Base-by-base conservation (phyloP, 2,113 vertebrate species). In the Lipophrys pholis region DNA sequence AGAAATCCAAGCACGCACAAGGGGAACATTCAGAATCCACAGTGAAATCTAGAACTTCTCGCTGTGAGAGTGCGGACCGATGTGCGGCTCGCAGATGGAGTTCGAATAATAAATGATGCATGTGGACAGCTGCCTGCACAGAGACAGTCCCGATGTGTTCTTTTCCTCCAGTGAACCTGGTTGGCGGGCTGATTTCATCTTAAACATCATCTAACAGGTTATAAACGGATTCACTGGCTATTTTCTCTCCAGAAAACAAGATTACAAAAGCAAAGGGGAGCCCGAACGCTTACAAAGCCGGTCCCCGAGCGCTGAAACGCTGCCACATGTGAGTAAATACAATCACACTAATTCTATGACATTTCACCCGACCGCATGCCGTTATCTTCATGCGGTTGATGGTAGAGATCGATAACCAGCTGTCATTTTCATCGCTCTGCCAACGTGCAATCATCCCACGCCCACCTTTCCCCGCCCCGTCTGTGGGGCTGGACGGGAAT, bases 31-130 rank as follows among this genome's bases (percentile, higher is more conserved):
- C 21, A 30, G 21, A 30, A 30, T 30, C 21, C 21, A 30, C 4
- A 30, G 21, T 30, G 21, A 30, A 30, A 30, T 30, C 2, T 30
- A 4, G 21, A 30, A 30, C 21, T 30, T 30, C 21, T 30, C 21
- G n/a, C n/a, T n/a, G n/a, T n/a, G n/a, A n/a, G n/a, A n/a, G n/a
- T n/a, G n/a, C n/a, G 21, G 21, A 2, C 21, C 21, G 21, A 30
- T 30, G 11, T 50, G 17, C 49, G 40, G 50, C 30, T 50, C 48
- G 56, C 45, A 48, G 30, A 6, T 7, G 11, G 42, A 41, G 67
- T 46, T 17, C 21, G 50, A 61, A 14, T 52, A 15, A 67, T 55
- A 6, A 81, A 76, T 64, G 63, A 74, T 69, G 16, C 6, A 73
- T 80, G 75, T 11, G 8, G 53, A 63, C 38, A 42, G 58, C 46